These are phyloP conservation scores for Callosobruchus maculatus DNA, from an alignment of 2,888 invertebrate genomes.

Conservation along the genomic window DNA sequence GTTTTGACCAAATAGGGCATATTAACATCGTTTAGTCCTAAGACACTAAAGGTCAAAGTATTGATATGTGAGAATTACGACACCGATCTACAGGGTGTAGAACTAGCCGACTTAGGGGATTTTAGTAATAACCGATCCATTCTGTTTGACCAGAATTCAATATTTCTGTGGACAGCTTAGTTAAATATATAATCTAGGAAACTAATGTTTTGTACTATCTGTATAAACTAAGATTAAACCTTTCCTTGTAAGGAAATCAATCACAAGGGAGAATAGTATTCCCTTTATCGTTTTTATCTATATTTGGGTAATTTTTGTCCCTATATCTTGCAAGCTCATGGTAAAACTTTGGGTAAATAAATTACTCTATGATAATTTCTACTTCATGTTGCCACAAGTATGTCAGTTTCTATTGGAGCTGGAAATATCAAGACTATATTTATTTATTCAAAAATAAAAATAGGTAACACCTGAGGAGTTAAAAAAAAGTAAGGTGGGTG, in stretches of 20 bases:
- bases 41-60: no score
- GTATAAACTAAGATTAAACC: background rate
- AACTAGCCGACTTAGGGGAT: no score
- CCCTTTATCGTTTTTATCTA: background rate
- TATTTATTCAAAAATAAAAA: background rate
- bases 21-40: no score
- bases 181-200: background rate
- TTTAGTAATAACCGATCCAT: no score
- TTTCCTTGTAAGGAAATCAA: background rate
- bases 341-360: background rate
- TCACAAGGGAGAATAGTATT: background rate
- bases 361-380: background rate
- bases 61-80: no score
- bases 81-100: no score
- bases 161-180: background rate
- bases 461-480: background rate
- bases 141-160: no score
- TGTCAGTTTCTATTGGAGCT: background rate
- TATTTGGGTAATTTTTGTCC: background rate
- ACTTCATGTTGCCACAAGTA: background rate
- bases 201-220: background rate
- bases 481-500: conserved; percentile 4
- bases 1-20: no score
- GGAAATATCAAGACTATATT: background rate
- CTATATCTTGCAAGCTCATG: background rate